Evolutionary conservation across 1,140 invertebrate genomes (phyloP), one percentile per base, ranked within the genome.

Genomic region (Drosophila athabasca): DNA sequence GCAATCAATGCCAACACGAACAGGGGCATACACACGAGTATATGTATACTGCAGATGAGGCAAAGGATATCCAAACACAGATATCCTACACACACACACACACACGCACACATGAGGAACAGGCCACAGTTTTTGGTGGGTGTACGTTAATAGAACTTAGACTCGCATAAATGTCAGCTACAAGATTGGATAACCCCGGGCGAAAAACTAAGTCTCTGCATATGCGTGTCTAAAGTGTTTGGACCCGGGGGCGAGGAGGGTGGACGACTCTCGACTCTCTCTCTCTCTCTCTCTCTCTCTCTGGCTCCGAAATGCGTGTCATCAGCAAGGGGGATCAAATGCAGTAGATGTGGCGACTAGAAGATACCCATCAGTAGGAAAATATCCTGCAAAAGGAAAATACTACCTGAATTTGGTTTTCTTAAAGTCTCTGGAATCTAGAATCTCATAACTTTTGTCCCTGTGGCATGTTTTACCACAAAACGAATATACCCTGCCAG

Each of bases 81-180:
- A 59, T 19, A 19, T 19, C 17, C 17, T 19, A 19, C 17, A 19
- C 49, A 43, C 17, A 43, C 41, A 66, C 44, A 55, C 62, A 19
- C 45, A 29, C 22, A 58, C 19, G 24, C 17, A 29, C 44, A 61
- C 22, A 31, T 9, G 31, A 29, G 31, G 29, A 17, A 17, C 15
- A 43, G 24, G 69, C 35, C 11, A 39, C 35, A 13, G 35, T 39
- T 39, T 39, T 39, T 2, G 35, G 54, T 68, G 55, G 52, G 49
- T 64, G 52, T 43, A 69, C 78, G 66, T 77, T 87, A 78, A 77
- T 80, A 78, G 62, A 69, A 76, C 59, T 81, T 68, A 87, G 77
- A 72, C 78, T 78, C 74, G 84, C 83, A 88, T 88, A 88, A 88
- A 88, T 88, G 83, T 88, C 83, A 83, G 76, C 79, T 67, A 83